These are phyloP conservation scores for Sinella curviseta DNA, from an alignment of 1,140 invertebrate genomes.

Conservation along the genomic window DNA sequence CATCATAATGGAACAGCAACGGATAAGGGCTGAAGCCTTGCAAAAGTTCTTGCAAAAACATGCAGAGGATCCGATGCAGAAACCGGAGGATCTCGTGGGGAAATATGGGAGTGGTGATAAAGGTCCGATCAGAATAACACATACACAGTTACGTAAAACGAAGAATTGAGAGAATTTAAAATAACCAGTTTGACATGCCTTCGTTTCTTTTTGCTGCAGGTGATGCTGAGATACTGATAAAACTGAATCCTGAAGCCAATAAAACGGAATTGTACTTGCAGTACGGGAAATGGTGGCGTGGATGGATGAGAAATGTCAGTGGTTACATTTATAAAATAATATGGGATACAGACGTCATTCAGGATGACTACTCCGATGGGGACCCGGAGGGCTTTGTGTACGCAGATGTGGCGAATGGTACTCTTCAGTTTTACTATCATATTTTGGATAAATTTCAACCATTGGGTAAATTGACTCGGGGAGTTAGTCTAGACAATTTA, in stretches of 20 bases:
- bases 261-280: neutral
- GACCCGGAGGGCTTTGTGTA: neutral
- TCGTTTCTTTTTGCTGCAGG: neutral
- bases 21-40: neutral
- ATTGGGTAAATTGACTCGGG: neutral
- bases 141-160: too few species aligned
- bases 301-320: neutral
- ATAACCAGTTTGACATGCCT: neutral
- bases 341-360: neutral
- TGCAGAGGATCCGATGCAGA: neutral
- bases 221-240: neutral
- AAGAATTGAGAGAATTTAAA: too few species aligned
- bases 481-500: conserved; percentile 24
- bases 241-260: neutral
- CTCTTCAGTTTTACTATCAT: neutral
- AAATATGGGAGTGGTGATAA: neutral
- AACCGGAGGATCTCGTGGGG: neutral
- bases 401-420: neutral
- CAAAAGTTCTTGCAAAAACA: neutral
- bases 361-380: neutral
- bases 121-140: too few species aligned
- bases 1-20: neutral
- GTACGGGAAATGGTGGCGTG: neutral
- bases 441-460: too few species aligned
- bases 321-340: neutral